phyloP scores from a whole-genome alignment of 1,140 invertebrate species.

The Brachionus paranguensis region DNA sequence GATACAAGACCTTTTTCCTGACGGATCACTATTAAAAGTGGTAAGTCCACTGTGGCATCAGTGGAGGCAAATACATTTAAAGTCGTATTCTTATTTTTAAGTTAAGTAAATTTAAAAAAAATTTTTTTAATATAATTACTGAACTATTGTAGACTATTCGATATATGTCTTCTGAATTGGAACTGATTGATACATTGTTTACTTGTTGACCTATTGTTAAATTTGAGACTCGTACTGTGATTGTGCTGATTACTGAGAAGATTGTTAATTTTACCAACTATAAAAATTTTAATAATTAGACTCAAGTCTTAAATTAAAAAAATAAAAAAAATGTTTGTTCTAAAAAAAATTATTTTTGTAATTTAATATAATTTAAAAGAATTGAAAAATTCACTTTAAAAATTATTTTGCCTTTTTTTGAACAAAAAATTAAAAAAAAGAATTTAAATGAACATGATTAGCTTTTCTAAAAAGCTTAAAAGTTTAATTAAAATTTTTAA shows the following conservation, averaged over 20 bases:
- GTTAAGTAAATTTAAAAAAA: neutral
- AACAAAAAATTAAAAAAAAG: no score
- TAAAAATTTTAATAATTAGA: neutral
- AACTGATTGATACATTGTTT: conserved; percentile 3
- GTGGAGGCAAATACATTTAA: conserved; percentile 19
- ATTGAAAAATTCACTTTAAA: no score
- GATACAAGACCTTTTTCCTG: conserved; percentile 28
- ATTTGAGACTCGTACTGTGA: neutral
- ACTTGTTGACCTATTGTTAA: neutral
- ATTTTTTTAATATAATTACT: neutral
- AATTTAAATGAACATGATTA: no score
- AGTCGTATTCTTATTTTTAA: conserved; percentile 16
- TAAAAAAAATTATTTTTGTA: no score
- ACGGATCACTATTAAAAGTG: conserved; percentile 30
- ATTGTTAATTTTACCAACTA: neutral
- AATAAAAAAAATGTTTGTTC: no score
- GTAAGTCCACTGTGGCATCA: neutral
- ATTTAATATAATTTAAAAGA: no score
- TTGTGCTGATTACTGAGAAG: neutral
- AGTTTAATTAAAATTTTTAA: no score
- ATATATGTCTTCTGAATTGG: conserved; percentile 25
- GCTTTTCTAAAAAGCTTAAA: no score
- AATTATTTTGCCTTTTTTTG: no score
- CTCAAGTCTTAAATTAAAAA: neutral
- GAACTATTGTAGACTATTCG: conserved; percentile 26